These are phyloP conservation scores for Sericinus montela DNA, from an alignment of 2,888 invertebrate species.

Conservation along the genomic window DNA sequence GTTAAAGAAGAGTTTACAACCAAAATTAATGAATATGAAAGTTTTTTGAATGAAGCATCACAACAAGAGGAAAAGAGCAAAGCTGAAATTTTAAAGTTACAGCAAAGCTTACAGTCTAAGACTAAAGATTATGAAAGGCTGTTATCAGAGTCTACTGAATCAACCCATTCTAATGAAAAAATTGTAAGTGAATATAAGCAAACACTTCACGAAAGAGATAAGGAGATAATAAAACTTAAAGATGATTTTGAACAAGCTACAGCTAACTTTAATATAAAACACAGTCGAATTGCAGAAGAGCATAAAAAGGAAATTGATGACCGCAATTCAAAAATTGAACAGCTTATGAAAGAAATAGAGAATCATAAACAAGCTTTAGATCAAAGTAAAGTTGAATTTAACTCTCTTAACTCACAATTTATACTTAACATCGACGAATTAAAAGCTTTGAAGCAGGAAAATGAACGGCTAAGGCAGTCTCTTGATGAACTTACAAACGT, in stretches of 20 bases:
- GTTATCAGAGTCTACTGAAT: constrained; percentile 56
- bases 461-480: constrained; percentile 58
- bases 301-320: constrained; percentile 73
- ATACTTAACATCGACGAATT: constrained; percentile 62
- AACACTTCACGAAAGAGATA: constrained; percentile 74
- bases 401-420: constrained; percentile 65
- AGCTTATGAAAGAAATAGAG: constrained; percentile 70
- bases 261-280: constrained; percentile 70
- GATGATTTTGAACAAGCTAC: constrained; percentile 69
- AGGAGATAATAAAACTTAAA: constrained; percentile 73
- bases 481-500: constrained; percentile 60
- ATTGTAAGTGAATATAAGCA: constrained; percentile 68
- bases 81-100: constrained; percentile 59
- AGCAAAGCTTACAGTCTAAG: constrained; percentile 56
- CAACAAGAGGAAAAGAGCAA: constrained; percentile 64
- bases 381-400: constrained; percentile 69
- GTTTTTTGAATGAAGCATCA: constrained; percentile 58
- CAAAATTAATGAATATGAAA: constrained; percentile 72
- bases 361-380: constrained; percentile 65
- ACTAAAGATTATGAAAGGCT: constrained; percentile 62
- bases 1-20: constrained; percentile 57
- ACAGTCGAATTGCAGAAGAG: constrained; percentile 72
- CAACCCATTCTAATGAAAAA: constrained; percentile 57
- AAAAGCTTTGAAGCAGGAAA: constrained; percentile 62
- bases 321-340: constrained; percentile 70